Base-by-base conservation (phyloP, 1,140 invertebrate genomes). In the Cotesia vestalis region DNA sequence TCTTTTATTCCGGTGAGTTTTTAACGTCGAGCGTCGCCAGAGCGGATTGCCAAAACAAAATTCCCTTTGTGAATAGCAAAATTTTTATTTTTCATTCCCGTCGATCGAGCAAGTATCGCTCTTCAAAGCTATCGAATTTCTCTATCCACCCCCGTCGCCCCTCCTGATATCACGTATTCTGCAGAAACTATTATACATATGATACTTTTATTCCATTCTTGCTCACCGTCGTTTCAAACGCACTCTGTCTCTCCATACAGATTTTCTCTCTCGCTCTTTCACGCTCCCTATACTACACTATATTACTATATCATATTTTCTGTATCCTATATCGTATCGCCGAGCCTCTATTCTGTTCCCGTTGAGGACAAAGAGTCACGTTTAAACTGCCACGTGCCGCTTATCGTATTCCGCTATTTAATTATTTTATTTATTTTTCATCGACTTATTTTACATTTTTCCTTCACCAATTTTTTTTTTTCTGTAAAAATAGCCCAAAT, bases 51-150 rank as follows among this genome's bases (percentile, higher is more conserved):
- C 17, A 72, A 72, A 72, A 72, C 71, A 72, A 72, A 72, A 72
- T 72, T 72, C 71, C 57, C 71, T 72, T 72, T 72, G 71, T 72
- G 64, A 72, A 72, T 72, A 67, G 38, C 59, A 40, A 72, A 62
- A 72, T 72, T 62, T 72, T 62, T 72, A 72, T 68, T 72, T 72
- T 72, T 60, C 70, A 72, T 72, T 66, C 63, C 51, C 53, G 57
- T 72, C 70, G 62, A 66, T 55, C 53, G 63, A 20, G 55, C 70
- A 55, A 34, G 53, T 60, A 66, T 72, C 35, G 61, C 53, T 72
- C 63, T 60, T 72, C 70, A 72, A 72, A 72, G 70, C 62, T 72
- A 72, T 72, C 64, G 63, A 72, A 66, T 66, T 52, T 55, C 52
- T 72, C 53, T 55, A 36, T 59, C 52, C 6, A 46, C 40, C 40